These are phyloP conservation scores for Cryptocephalus moraei DNA, from an alignment of 2,888 invertebrate species.

Conservation along the genomic window DNA sequence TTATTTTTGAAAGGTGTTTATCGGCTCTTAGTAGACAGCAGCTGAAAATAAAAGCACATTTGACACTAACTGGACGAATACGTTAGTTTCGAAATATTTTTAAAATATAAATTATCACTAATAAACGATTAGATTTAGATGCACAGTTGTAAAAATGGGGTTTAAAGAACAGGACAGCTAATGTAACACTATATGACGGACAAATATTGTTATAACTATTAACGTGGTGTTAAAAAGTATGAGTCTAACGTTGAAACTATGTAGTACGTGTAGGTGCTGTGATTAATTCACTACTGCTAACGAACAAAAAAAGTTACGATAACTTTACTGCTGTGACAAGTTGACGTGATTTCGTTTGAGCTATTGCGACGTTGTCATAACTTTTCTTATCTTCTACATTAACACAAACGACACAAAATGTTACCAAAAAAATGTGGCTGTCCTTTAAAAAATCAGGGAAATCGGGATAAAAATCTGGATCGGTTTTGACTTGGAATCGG, in stretches of 20 bases:
- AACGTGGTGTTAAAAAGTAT: background rate
- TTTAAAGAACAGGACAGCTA: no score
- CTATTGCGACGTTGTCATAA: background rate
- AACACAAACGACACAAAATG: background rate
- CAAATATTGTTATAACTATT: no score
- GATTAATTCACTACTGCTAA: background rate
- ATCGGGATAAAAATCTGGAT: background rate
- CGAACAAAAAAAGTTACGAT: background rate
- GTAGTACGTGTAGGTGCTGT: background rate
- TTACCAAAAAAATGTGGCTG: background rate
- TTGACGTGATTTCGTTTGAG: background rate
- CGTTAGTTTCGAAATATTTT: no score
- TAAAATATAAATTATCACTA: no score
- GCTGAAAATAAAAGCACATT: conserved; percentile 24
- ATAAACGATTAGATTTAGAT: no score
- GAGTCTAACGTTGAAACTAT: background rate
- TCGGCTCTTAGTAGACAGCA: conserved; percentile 32
- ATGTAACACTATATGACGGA: no score
- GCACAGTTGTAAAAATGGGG: no score
- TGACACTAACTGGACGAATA: background rate
- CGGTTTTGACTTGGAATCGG: background rate
- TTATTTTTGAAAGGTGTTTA: conserved; percentile 9
- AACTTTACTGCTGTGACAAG: background rate
- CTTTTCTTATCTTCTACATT: background rate
- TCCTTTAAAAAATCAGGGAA: background rate